Evolutionary conservation across 2,113 vertebrate genomes (phyloP), one percentile per base, ranked within the genome.

Genomic region (Murina feae): DNA sequence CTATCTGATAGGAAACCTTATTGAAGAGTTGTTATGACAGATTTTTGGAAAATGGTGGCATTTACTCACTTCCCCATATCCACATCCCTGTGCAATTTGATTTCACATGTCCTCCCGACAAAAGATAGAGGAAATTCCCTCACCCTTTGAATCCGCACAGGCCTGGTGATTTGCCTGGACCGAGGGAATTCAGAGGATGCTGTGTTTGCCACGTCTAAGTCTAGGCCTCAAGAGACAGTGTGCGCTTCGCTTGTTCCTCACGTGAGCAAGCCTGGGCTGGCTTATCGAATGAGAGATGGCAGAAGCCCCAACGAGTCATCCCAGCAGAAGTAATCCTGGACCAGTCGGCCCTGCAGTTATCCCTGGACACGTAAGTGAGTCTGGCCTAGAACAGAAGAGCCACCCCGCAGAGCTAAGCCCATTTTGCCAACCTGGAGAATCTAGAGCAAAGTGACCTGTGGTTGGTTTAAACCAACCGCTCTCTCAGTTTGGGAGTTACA

Each of bases 331-430:
- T 37, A 32, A 88, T 49, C 53, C 82, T 60, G 71, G 53, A 25
- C 47, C 72, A 49, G 53, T 25, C 58, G 72, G 32, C 35, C 69
- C 63, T 75, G 12, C 25, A 86, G 65, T 58, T 68, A 63, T 9
- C 75, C 68, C 39, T 30, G 51, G 53, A 35, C 51, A 69, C 6
- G 1, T 9, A 39, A 47, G 17, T 20, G 30, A 37, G 35, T 49
- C 39, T 58, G 11, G 9, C 28, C 53, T 79, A 94, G 74, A 63
- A 42, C 66, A 32, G 78, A 95, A 94, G 76, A 94, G 17, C 21
- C 89, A 8, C 20, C 58, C 47, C 51, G 39, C 96, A 76, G 65
- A 96, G 37, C 86, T 82, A 75, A 93, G 79, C 51, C 63, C 63
- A 63, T 55, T 51, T 13, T n/a, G 42, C 84, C 51, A 90, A 35